phyloP scores from a whole-genome alignment of 2,113 vertebrate species.

The Poicephalus gulielmi region DNA sequence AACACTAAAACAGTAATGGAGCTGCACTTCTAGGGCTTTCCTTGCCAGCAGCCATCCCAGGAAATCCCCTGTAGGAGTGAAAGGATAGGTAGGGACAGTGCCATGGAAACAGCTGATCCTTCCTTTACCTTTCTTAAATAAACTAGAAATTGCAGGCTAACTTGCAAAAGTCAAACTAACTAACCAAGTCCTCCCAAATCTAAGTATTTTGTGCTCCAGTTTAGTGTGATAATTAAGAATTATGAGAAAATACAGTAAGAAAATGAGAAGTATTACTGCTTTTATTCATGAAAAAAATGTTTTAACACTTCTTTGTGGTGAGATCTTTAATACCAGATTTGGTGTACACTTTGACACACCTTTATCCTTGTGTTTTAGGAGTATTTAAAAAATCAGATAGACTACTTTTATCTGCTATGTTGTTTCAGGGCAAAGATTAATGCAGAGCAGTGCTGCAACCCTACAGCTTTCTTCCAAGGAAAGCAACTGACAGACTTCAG shows the following conservation, averaged over 20 bases:
- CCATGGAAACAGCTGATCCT: conserved; percentile 38
- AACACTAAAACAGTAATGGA: conserved; percentile 48
- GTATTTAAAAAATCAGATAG: not conserved
- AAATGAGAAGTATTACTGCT: not conserved
- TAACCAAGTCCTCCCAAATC: not conserved
- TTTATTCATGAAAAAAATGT: not conserved
- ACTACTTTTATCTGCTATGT: rapidly evolving
- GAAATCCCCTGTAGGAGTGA: conserved; percentile 58
- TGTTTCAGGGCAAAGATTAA: not conserved
- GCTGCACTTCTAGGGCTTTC: conserved; percentile 50
- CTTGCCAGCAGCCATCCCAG: conserved; percentile 53
- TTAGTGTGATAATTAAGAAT: not conserved
- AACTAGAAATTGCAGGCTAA: not conserved
- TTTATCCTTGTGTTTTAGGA: not conserved
- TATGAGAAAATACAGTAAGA: not conserved
- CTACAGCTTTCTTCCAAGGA: not conserved
- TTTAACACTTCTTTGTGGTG: not conserved
- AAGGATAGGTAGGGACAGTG: conserved; percentile 53
- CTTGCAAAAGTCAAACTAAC: not conserved
- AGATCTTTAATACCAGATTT: not conserved
- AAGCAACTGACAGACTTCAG: not conserved
- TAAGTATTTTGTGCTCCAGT: not conserved
- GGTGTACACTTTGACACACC: not conserved
- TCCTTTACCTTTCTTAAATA: not conserved
- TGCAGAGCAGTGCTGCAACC: not conserved